Percentiles rank a stretch among this genome's conserved stretches.
These are phyloP conservation scores for Cheirogaleus medius DNA, from an alignment of 2,113 vertebrate species.

Conservation along the genomic window DNA sequence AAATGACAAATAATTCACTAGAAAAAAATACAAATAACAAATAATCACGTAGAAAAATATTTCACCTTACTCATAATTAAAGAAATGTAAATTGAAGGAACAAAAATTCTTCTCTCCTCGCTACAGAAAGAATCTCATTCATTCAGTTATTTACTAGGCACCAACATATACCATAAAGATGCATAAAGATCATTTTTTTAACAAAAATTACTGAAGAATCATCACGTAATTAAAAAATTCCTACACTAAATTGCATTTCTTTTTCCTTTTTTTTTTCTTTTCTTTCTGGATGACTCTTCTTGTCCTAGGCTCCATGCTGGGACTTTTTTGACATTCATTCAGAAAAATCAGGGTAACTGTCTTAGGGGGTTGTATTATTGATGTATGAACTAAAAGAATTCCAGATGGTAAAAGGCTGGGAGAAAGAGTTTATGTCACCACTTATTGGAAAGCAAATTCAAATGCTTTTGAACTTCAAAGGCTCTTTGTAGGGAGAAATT, in stretches of 20 bases:
- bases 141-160: neutral
- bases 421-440: constrained; percentile 7
- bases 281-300: neutral
- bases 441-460: constrained; percentile 13
- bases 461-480: constrained; percentile 68
- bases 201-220: neutral
- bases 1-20: neutral
- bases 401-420: neutral
- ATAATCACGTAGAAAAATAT: neutral
- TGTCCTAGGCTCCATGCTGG: neutral
- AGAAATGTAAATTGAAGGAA: neutral
- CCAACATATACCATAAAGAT: neutral
- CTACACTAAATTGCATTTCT: neutral
- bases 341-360: neutral
- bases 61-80: neutral
- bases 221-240: neutral
- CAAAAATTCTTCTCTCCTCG: neutral
- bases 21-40: neutral
- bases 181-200: neutral
- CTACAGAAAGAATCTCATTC: neutral
- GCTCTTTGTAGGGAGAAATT: neutral
- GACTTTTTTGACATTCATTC: neutral
- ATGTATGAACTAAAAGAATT: neutral
- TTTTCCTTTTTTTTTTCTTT: neutral
- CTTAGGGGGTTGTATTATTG: neutral